These are phyloP conservation scores for Parapsyche elsis DNA, from an alignment of 1,140 invertebrate genomes.

Conservation along the genomic window DNA sequence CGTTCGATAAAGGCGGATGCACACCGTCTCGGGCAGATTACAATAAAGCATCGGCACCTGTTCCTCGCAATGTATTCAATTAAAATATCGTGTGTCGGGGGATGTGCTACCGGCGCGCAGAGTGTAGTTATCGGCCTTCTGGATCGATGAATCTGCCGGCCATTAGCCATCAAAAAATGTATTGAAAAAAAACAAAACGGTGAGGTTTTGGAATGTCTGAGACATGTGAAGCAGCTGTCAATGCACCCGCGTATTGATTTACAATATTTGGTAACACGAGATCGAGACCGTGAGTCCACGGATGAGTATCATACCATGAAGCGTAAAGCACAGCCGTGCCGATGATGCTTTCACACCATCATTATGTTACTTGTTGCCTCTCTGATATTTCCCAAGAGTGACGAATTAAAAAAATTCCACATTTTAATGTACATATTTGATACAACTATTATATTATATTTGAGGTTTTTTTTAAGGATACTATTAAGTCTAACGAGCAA, in stretches of 20 bases:
- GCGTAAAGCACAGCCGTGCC: constrained; percentile 15
- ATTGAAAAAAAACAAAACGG: not conserved
- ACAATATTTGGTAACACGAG: constrained; percentile 30
- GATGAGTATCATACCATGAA: constrained; percentile 31
- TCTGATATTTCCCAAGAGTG: too few species aligned
- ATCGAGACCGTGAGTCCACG: not conserved
- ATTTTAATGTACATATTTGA: too few species aligned
- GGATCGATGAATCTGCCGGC: constrained; percentile 45
- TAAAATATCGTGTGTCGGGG: constrained; percentile 43
- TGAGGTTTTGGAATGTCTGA: not conserved
- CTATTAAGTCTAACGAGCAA: too few species aligned
- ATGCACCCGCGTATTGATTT: constrained; percentile 1
- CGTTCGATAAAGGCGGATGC: not conserved
- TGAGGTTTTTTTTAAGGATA: too few species aligned
- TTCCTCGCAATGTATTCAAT: constrained; percentile 33
- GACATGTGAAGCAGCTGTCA: constrained; percentile 6
- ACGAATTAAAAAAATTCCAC: too few species aligned
- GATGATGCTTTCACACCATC: constrained; percentile 21
- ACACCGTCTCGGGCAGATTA: not conserved
- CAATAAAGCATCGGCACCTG: constrained; percentile 34
- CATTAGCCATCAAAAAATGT: constrained; percentile 49
- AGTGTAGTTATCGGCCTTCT: constrained; percentile 45
- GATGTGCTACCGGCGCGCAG: constrained; percentile 49
- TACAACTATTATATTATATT: too few species aligned
- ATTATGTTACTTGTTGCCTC: constrained; percentile 10